Conservation (phyloP, 2,888 invertebrate species). For the Epinotia bilunana region DNA sequence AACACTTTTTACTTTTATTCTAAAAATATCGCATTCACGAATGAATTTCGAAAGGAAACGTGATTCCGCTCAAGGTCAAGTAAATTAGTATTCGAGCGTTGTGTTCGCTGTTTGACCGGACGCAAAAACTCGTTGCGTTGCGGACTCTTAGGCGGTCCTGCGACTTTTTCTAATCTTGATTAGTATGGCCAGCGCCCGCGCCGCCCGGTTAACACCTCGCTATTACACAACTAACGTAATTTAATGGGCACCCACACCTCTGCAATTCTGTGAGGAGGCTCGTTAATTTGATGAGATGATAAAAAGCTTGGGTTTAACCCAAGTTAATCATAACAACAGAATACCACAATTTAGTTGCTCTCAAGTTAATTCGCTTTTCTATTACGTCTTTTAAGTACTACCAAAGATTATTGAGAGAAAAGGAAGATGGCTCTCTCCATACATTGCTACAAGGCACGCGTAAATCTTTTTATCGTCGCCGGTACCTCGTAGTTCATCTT, state of each 20-base stretch:
- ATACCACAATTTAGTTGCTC: background rate
- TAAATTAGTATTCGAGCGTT: slow-evolving; percentile 80
- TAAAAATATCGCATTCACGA: slow-evolving; percentile 83
- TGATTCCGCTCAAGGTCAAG: slow-evolving; percentile 81
- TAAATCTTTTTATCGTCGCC: too few relatives aligned
- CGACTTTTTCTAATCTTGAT: slow-evolving; percentile 73
- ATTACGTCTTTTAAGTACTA: too few relatives aligned
- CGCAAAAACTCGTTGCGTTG: slow-evolving; percentile 81
- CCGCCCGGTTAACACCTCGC: slow-evolving; percentile 48
- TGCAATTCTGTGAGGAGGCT: slow-evolving; percentile 30
- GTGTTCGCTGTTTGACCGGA: slow-evolving; percentile 79
- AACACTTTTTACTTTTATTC: slow-evolving; percentile 81
- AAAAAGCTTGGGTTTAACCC: slow-evolving; percentile 23
- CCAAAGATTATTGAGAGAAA: too few relatives aligned
- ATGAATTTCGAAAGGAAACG: slow-evolving; percentile 84
- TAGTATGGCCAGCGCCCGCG: slow-evolving; percentile 65
- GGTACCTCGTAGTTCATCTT: too few relatives aligned
- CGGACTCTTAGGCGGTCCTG: slow-evolving; percentile 61
- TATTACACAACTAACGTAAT: slow-evolving; percentile 53
- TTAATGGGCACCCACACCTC: slow-evolving; percentile 46
- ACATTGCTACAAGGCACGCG: too few relatives aligned
- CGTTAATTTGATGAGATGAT: slow-evolving; percentile 29
- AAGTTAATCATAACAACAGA: slow-evolving; percentile 1
- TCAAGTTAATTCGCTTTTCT: background rate
- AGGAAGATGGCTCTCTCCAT: too few relatives aligned